Evolutionary conservation across 2,113 vertebrate species (phyloP).

Genomic region (Poeciliopsis turrubarensis): DNA sequence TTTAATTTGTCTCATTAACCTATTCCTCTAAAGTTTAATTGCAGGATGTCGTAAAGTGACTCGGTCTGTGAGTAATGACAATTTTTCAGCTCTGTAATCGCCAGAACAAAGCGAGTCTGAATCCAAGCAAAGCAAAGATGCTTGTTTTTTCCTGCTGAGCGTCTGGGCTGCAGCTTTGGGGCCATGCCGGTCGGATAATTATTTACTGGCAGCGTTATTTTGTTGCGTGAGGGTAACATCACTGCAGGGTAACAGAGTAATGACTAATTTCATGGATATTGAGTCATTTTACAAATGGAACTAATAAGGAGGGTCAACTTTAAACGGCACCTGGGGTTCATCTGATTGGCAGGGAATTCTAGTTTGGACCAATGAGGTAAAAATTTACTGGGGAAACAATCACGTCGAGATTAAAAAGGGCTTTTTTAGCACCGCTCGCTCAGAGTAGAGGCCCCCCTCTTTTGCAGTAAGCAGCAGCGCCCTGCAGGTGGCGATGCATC

Average conservation of each 20-base stretch:
- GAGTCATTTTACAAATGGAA: conserved; percentile 63
- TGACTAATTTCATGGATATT: conserved; percentile 76
- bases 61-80: conserved; percentile 76
- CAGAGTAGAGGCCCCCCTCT: conserved; percentile 45
- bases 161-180: conserved; percentile 69
- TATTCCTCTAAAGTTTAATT: conserved; percentile 73
- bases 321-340: conserved; percentile 56
- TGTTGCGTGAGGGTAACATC: conserved; percentile 61
- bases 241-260: conserved; percentile 67
- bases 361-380: conserved; percentile 23
- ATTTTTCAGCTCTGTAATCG: conserved; percentile 67
- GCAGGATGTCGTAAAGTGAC: conserved; percentile 77
- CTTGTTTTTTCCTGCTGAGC: conserved; percentile 61
- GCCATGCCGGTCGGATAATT: conserved; percentile 59
- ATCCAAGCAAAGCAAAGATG: conserved; percentile 52
- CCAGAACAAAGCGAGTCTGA: conserved; percentile 69
- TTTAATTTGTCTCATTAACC: conserved; percentile 76
- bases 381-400: conserved; percentile 1
- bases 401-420: conserved; percentile 10
- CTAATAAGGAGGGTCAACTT: conserved; percentile 47
- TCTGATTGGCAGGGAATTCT: conserved; percentile 37
- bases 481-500: conserved; percentile 69
- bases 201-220: conserved; percentile 66
- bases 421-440: conserved; percentile 6
- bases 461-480: conserved; percentile 55